A percentile compares a stretch with the other conserved stretches of the same genome.
Evolutionary conservation across 2,113 vertebrate genomes (phyloP).

Genomic region (Phasianus colchicus): DNA sequence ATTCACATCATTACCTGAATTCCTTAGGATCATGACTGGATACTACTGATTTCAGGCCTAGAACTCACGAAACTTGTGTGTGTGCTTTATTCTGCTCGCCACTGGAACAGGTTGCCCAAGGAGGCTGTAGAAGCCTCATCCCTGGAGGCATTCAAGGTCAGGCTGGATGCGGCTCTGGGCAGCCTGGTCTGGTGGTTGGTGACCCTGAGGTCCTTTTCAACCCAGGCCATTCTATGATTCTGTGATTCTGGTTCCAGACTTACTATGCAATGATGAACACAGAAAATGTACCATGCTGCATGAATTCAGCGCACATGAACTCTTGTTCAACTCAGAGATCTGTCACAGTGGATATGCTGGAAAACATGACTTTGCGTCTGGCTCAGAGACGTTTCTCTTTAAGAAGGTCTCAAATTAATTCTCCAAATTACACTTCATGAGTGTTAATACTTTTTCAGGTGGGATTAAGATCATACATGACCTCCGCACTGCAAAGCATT

Average conservation of each 20-base stretch:
- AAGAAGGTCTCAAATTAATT: not conserved
- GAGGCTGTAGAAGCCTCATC: too few relatives aligned
- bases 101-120: too few relatives aligned
- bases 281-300: not conserved
- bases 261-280: not conserved
- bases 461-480: not conserved
- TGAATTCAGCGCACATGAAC: not conserved
- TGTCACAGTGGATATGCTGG: slow-evolving; percentile 1
- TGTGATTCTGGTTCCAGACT: not conserved
- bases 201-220: too few relatives aligned
- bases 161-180: too few relatives aligned
- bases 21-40: not conserved
- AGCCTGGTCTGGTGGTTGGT: too few relatives aligned
- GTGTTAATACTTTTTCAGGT: not conserved
- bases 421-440: not conserved
- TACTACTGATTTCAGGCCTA: not conserved
- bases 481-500: not conserved
- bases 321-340: slow-evolving; percentile 20
- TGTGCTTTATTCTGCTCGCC: not conserved
- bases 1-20: not conserved
- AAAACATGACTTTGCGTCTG: not conserved
- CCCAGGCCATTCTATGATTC: too few relatives aligned
- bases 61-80: not conserved
- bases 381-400: not conserved
- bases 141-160: too few relatives aligned